Base-by-base conservation (phyloP, 2,797 vertebrate genomes). In the Acanthurus tractus region DNA sequence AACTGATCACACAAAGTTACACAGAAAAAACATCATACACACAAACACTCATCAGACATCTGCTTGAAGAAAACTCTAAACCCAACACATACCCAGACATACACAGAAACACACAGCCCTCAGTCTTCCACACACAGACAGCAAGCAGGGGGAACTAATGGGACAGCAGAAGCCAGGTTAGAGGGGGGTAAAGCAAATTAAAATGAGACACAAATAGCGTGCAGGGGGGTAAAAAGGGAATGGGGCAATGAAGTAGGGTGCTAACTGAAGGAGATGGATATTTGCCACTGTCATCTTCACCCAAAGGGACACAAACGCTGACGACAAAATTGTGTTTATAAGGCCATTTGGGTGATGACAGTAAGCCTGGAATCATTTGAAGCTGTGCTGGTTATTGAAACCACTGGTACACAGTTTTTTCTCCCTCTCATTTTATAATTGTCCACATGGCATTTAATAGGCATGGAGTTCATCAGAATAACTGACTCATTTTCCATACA, bases 101-200 rank as follows among this genome's bases (percentile, higher is more conserved):
- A 50, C 18, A 74, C 50, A 58, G 10, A 40, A 40, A 40, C 63
- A 66, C 45, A 55, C 55, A 73, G 20, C 13, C 23, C 49, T 53
- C 74, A 63, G 50, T 74, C 86, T 74, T 73, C 74, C 83, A 85
- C 89, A 90, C 76, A 89, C 84, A 85, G 77, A 89, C 78, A 91
- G 84, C 90, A 92, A 93, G 92, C 90, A 83, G 25, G 86, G 82
- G 79, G 57, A 79, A 81, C 70, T 82, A 77, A 78, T 83, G 80
- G 81, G 85, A 84, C 45, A 82, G 85, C 90, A 86, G 81, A 90
- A 92, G 88, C 88, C 0, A 79, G 87, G 88, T 88, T 87, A 88
- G 79, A 86, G 66, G 76, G 76, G 83, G 38, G 83, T 84, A 81
- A 79, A 82, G 82, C 89, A 88, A 92, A 91, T 73, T 64, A 91